These are phyloP conservation scores for Meloidogyne exigua DNA, from an alignment of 1,140 invertebrate species.

Conservation along the genomic window DNA sequence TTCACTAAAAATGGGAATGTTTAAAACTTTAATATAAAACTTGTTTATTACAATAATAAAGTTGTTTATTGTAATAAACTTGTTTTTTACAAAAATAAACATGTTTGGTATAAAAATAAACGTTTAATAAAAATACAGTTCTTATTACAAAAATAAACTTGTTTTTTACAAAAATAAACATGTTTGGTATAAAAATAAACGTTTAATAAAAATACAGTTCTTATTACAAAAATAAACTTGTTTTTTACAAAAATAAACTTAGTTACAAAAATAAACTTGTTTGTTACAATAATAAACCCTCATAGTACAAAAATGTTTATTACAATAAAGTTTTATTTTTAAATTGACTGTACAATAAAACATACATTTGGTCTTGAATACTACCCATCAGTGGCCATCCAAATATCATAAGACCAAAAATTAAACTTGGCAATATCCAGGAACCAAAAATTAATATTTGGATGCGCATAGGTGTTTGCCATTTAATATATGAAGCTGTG, in stretches of 20 bases:
- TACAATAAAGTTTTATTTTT: not conserved
- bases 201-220: no score
- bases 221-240: conserved; percentile 15
- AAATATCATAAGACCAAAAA: conserved; percentile 63
- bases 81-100: not conserved
- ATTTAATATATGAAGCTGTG: conserved; percentile 62
- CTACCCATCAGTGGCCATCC: conserved; percentile 57
- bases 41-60: not conserved
- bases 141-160: not conserved
- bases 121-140: no score
- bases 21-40: no score
- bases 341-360: not conserved
- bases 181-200: no score
- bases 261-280: not conserved
- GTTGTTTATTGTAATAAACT: not conserved
- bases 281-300: not conserved
- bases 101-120: no score
- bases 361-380: conserved; percentile 31
- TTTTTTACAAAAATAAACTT: not conserved
- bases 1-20: conserved; percentile 24
- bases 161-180: not conserved
- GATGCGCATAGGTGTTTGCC: conserved; percentile 59
- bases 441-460: conserved; percentile 59
- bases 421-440: conserved; percentile 56
- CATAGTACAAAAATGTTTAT: not conserved